phyloP scores from a whole-genome alignment of 23 tunicate genomes.

The Ciona savignyi region DNA sequence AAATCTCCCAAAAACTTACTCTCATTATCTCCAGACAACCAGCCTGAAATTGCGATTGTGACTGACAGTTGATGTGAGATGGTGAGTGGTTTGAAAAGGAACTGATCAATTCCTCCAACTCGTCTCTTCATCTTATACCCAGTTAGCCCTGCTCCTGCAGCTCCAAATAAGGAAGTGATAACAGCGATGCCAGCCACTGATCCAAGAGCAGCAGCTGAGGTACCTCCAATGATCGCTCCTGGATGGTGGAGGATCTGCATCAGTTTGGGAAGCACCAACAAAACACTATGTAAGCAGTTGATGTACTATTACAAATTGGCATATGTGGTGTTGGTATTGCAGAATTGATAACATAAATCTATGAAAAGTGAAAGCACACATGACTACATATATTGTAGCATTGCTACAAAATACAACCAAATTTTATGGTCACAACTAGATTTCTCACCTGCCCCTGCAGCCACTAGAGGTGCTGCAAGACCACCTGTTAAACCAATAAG shows the following conservation, averaged over 20 bases:
- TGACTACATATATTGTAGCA: too few relatives aligned
- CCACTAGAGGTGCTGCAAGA: conserved; percentile 96
- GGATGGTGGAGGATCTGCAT: neutral
- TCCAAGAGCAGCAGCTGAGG: conserved; percentile 88
- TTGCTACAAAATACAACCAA: too few relatives aligned
- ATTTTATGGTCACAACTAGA: too few relatives aligned
- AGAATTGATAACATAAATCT: too few relatives aligned
- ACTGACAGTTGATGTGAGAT: conserved; percentile 52
- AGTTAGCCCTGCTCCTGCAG: conserved; percentile 97
- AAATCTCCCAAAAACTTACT: conserved; percentile 25
- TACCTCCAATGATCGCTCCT: conserved; percentile 93
- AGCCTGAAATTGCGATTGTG: conserved; percentile 79
- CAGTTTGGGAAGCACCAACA: neutral
- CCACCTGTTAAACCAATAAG: conserved; percentile 94
- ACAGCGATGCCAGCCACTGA: conserved; percentile 96
- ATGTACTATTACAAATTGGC: too few relatives aligned
- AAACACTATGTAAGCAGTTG: neutral
- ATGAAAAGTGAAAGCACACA: too few relatives aligned
- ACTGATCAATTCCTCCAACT: conserved; percentile 97
- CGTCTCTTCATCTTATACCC: conserved; percentile 99
- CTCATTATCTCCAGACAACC: conserved; percentile 52
- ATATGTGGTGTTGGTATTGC: too few relatives aligned
- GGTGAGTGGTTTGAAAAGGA: conserved; percentile 58
- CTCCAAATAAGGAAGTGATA: conserved; percentile 97
- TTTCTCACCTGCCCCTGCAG: conserved; percentile 98